A percentile compares a stretch with the other conserved stretches of the same genome.
Evolutionary conservation across 2,113 vertebrate genomes (phyloP).

Genomic region (Zosterops borbonicus): DNA sequence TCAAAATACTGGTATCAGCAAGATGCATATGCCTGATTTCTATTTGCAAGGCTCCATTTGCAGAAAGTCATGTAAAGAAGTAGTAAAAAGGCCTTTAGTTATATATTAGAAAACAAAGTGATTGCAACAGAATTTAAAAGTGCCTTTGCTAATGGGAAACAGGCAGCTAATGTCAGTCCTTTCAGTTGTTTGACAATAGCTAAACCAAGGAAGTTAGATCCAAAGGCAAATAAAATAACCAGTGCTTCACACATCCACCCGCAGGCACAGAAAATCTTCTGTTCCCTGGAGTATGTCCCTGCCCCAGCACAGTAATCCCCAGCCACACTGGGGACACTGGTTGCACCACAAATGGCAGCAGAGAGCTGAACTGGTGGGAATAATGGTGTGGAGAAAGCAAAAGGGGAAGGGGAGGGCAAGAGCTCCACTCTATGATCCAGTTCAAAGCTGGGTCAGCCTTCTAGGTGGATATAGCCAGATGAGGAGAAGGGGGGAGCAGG

Average conservation of each 20-base stretch:
- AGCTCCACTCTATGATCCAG: fast-evolving
- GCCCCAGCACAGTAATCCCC: not conserved
- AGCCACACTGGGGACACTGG: not conserved
- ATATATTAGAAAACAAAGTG: not conserved
- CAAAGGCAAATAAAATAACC: not conserved
- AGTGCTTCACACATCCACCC: not conserved
- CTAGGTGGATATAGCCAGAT: fast-evolving
- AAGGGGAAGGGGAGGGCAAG: not conserved
- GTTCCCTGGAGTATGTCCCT: not conserved
- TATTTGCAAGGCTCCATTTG: not conserved
- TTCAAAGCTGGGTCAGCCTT: not conserved
- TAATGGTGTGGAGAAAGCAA: not conserved
- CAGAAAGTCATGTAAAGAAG: not conserved
- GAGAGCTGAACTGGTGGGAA: not conserved
- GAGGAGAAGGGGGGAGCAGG: not conserved
- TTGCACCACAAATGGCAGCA: not conserved
- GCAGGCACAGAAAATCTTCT: not conserved
- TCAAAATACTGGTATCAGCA: not conserved
- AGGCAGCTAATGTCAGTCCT: not conserved
- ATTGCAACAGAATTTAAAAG: not conserved
- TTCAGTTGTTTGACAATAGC: conserved; percentile 27
- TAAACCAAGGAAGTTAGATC: not conserved
- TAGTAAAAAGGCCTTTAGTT: not conserved
- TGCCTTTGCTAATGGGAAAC: not conserved
- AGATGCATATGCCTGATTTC: not conserved